Evolutionary conservation across 1,140 invertebrate species (phyloP), one percentile per base, ranked within the genome.

Genomic region (Zaprionus nigranus): DNA sequence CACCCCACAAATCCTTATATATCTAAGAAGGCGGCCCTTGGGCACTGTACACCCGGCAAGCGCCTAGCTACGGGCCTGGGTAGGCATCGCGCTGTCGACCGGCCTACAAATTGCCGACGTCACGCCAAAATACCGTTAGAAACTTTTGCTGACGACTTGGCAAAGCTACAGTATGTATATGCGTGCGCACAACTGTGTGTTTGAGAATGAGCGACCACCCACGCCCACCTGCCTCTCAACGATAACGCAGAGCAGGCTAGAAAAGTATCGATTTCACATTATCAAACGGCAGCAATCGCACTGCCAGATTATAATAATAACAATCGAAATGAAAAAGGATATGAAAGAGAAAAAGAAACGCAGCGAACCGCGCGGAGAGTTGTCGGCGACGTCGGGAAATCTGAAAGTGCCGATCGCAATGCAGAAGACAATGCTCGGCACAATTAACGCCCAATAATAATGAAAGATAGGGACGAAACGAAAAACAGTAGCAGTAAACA

Each of bases 101-200:
- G 77, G 67, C 84, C 85, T 81, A 78, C 84, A 87, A 87, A 87
- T 87, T 78, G 68, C 78, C 51, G 13, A 54, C 78, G 84, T 79
- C 84, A 88, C 85, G 84, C 78, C 85, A 88, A 81, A 78, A 81
- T 73, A 88, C 75, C 78, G 84, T 88, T 88, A 88, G 84, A 87
- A 87, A 87, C 78, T 90, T 87, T 80, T 34, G 20, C 20, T 53
- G 60, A 13, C 13, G 24, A 46, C 7, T 49, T 30, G 26, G 46
- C 1, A 40, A 49, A 64, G 66, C 69, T 64, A 51, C 80, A 65
- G 26, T 70, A 70, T 54, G 63, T 43, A 28, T 58, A 28, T 28
- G 11, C 34, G 46, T 51, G n/a, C 40, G 30, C 28, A 34, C 17
- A 24, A 34, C 6, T 53, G 13, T 36, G 13, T 70, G 20, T 63